phyloP scores from a whole-genome alignment of 2,888 invertebrate genomes.

The Mongoloraphidia duomilia region DNA sequence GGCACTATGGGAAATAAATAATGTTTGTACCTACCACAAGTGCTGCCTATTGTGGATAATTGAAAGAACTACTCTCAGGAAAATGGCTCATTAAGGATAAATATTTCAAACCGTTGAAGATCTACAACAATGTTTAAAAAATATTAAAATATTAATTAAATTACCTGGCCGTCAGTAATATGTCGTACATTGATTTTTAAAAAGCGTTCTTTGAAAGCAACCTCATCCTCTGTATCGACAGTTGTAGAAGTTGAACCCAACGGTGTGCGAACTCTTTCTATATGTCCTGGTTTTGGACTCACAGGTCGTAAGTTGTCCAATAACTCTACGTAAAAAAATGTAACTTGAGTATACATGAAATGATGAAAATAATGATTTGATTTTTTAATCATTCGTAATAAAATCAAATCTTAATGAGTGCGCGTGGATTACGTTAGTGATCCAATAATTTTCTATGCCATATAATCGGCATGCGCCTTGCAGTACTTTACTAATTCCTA shows the following conservation, averaged over 20 bases:
- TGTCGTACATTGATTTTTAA: conserved; percentile 86
- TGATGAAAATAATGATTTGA: too few species aligned
- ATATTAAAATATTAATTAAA: conserved; percentile 1
- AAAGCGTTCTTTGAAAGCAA: conserved; percentile 63
- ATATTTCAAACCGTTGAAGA: conserved; percentile 2
- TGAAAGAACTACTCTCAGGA: too few species aligned
- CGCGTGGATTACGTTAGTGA: too few species aligned
- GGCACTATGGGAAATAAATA: too few species aligned
- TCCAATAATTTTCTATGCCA: too few species aligned
- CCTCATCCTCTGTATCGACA: conserved; percentile 35
- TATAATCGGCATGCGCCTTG: too few species aligned
- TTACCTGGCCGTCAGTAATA: conserved; percentile 80
- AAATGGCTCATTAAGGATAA: background rate
- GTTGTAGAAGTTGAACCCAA: conserved; percentile 26
- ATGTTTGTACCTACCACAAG: too few species aligned
- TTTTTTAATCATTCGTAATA: too few species aligned
- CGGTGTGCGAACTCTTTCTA: conserved; percentile 48
- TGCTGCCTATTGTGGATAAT: too few species aligned
- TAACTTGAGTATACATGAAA: too few species aligned
- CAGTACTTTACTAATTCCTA: too few species aligned
- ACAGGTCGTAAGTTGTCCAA: conserved; percentile 71
- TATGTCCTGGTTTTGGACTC: conserved; percentile 67
- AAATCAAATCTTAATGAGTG: too few species aligned
- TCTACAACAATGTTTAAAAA: background rate
- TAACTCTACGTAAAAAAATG: conserved; percentile 44